Evolutionary conservation across 2,113 vertebrate species (phyloP).

Genomic region (Melanerpes formicivorus): DNA sequence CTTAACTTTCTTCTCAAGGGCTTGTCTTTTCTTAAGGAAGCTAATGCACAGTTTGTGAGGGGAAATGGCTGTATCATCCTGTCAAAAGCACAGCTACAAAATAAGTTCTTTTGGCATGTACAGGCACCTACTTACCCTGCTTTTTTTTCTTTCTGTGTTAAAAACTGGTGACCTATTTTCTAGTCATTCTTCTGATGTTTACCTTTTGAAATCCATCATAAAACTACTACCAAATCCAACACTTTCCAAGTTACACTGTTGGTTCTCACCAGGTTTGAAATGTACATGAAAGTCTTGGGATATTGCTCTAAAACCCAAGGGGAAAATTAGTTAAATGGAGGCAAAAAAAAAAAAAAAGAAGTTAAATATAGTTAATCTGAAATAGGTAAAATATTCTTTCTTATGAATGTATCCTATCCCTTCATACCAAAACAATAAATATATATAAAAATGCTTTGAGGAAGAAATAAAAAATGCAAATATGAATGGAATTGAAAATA

Average conservation of each 20-base stretch:
- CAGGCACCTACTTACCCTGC: not conserved
- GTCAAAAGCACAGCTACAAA: not conserved
- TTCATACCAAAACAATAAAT: not conserved
- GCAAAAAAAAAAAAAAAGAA: not conserved
- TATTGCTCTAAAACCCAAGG: not conserved
- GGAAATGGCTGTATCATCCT: not conserved
- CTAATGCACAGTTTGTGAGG: not conserved
- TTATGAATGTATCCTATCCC: not conserved
- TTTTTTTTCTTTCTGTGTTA: not conserved
- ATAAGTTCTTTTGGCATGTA: not conserved
- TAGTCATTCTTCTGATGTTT: not conserved
- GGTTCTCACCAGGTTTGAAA: not conserved
- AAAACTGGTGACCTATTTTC: not conserved
- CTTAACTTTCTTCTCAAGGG: not conserved
- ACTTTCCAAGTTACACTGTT: not conserved
- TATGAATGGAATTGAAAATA: not conserved
- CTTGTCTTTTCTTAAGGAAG: not conserved
- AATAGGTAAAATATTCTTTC: not conserved
- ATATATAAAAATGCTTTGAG: not conserved
- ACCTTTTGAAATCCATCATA: not conserved
- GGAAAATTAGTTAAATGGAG: not conserved
- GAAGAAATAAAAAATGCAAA: not conserved
- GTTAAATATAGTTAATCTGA: not conserved
- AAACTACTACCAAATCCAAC: not conserved
- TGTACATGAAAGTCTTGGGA: not conserved